phyloP scores from a whole-genome alignment of 2,113 vertebrate genomes.

The Microtus richardsoni region DNA sequence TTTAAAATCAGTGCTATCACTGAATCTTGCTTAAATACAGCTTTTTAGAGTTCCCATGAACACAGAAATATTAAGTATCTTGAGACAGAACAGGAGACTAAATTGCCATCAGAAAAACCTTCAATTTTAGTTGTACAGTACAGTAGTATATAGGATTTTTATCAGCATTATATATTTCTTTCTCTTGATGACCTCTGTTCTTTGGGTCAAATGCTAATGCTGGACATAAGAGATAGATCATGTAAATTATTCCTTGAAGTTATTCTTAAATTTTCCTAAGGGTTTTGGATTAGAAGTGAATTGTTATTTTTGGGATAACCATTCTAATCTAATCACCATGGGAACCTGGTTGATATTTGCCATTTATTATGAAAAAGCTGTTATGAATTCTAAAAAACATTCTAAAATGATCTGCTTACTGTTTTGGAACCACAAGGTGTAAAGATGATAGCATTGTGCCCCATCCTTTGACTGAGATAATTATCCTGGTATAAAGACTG shows the following conservation, averaged over 20 bases:
- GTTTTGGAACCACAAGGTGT: conserved; percentile 5
- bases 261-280: conserved; percentile 34
- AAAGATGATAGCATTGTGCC: neutral
- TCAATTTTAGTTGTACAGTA: neutral
- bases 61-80: conserved; percentile 31
- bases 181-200: conserved; percentile 29
- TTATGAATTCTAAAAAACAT: conserved; percentile 23
- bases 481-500: conserved; percentile 33
- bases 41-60: conserved; percentile 23
- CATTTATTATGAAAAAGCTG: conserved; percentile 44
- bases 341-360: conserved; percentile 19
- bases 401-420: conserved; percentile 10
- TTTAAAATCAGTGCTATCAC: neutral
- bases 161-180: conserved; percentile 12
- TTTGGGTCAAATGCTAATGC: conserved; percentile 43
- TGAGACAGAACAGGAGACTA: neutral
- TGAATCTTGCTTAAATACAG: conserved; percentile 32
- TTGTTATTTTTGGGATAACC: conserved; percentile 15
- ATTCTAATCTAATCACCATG: neutral
- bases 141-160: neutral
- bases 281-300: conserved; percentile 20
- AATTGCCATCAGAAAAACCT: conserved; percentile 15
- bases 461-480: conserved; percentile 35
- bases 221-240: neutral
- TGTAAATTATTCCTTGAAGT: conserved; percentile 42